Conservation (phyloP, 1,140 invertebrate species). For the Drosophila melanogaster region DNA sequence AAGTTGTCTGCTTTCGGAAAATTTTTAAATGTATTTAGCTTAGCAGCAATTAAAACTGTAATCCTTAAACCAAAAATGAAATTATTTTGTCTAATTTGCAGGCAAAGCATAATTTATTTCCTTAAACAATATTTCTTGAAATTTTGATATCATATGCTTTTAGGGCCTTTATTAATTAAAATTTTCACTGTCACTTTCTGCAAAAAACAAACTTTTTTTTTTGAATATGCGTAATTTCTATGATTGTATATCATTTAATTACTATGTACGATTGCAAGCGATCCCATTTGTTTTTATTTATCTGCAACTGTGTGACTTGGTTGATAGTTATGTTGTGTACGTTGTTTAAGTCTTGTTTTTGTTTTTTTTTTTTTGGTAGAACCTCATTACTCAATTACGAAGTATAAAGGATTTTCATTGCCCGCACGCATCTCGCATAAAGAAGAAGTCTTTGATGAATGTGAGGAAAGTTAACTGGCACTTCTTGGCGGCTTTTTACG, state of each 20-base stretch:
- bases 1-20: neutral
- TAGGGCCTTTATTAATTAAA: too few relatives aligned
- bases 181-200: too few relatives aligned
- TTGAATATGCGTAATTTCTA: too few relatives aligned
- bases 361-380: constrained; percentile 12
- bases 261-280: constrained; percentile 18
- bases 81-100: too few relatives aligned
- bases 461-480: constrained; percentile 51
- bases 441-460: constrained; percentile 66
- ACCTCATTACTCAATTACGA: constrained; percentile 71
- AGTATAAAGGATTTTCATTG: constrained; percentile 53
- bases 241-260: neutral
- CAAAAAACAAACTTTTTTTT: too few relatives aligned
- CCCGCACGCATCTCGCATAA: constrained; percentile 57
- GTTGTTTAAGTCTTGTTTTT: constrained; percentile 12
- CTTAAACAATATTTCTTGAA: too few relatives aligned
- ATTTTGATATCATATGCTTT: too few relatives aligned
- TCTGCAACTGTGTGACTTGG: constrained; percentile 5
- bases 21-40: neutral
- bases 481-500: constrained; percentile 33
- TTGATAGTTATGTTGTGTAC: constrained; percentile 31
- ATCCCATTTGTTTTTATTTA: constrained; percentile 10
- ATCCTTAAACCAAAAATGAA: too few relatives aligned
- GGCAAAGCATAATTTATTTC: too few relatives aligned
- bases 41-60: too few relatives aligned